Conservation (phyloP, 23 tunicate species). For the Oikopleura dioica region DNA sequence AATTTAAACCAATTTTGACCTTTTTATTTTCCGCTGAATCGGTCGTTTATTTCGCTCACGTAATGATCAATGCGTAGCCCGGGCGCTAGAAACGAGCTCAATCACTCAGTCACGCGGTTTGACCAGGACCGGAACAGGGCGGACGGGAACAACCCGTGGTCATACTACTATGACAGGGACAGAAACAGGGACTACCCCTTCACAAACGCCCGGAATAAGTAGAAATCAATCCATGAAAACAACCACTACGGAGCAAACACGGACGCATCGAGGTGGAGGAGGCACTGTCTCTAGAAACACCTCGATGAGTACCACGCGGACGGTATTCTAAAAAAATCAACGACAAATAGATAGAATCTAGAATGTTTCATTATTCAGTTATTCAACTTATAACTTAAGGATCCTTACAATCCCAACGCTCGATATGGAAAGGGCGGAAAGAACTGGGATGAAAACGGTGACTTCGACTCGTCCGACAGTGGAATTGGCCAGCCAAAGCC, state of each 20-base stretch:
- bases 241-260: neutral
- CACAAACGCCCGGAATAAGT: neutral
- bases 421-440: conserved; percentile 6
- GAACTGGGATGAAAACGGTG: conserved; percentile 20
- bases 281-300: neutral
- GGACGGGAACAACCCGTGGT: neutral
- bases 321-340: too few species aligned
- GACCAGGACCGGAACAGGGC: neutral
- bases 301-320: neutral
- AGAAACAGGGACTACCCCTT: neutral
- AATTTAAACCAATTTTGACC: too few species aligned
- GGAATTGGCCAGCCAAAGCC: conserved; percentile 60
- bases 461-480: conserved; percentile 72
- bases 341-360: too few species aligned
- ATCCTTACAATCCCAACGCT: neutral
- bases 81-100: neutral
- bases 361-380: too few species aligned
- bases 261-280: neutral
- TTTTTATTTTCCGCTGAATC: too few species aligned
- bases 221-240: conserved; percentile 6
- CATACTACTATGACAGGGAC: neutral
- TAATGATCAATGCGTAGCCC: too few species aligned
- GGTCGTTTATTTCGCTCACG: too few species aligned
- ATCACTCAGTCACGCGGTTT: neutral
- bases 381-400: neutral